phyloP scores from a whole-genome alignment of 2,113 vertebrate genomes.

The Triplophysa rosa region DNA sequence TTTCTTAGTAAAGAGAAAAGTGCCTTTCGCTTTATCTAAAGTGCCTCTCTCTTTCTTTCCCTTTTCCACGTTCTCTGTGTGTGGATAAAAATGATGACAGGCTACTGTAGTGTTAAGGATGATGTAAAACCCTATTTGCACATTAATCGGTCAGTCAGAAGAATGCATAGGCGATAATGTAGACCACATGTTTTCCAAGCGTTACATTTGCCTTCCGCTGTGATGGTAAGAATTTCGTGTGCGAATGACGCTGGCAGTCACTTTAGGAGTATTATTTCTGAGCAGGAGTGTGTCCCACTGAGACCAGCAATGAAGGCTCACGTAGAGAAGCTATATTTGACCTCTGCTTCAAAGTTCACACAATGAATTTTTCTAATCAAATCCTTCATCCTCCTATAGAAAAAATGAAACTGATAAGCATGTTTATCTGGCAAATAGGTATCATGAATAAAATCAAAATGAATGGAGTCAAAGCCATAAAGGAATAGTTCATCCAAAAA shows the following conservation, averaged over 20 bases:
- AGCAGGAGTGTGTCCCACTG: conserved; percentile 40
- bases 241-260: neutral
- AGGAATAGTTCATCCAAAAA: too few relatives aligned
- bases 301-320: conserved; percentile 36
- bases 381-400: neutral
- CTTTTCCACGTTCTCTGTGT: conserved; percentile 5
- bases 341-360: conserved; percentile 1
- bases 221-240: neutral
- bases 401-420: neutral
- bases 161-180: conserved; percentile 20
- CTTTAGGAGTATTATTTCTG: neutral
- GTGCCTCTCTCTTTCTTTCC: conserved; percentile 38
- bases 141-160: conserved; percentile 36
- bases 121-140: conserved; percentile 14
- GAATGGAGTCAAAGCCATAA: too few relatives aligned
- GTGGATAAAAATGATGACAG: conserved; percentile 25
- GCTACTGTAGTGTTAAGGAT: conserved; percentile 44
- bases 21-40: too few relatives aligned
- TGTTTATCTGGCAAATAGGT: neutral
- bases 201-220: neutral
- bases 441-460: too few relatives aligned
- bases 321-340: conserved; percentile 21
- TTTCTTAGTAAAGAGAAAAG: too few relatives aligned
- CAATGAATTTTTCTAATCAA: neutral
- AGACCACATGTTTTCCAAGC: conserved; percentile 31